phyloP scores from a whole-genome alignment of 2,797 vertebrate species.

The Chiroxiphia lanceolata region DNA sequence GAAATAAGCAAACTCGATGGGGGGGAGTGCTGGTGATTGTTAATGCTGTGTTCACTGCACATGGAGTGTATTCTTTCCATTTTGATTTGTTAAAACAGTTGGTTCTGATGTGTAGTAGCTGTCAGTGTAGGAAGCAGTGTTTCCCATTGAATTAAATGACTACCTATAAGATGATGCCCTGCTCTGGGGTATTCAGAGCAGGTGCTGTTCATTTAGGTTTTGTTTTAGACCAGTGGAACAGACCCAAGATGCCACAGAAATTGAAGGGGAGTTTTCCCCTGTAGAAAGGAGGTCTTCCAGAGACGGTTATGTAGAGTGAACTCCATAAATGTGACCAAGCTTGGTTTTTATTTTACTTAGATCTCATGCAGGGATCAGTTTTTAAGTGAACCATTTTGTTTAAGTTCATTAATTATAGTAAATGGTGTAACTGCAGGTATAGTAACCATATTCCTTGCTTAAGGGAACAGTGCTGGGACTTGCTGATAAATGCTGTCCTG shows the following conservation, averaged over 20 bases:
- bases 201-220: background rate
- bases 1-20: background rate
- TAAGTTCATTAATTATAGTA: background rate
- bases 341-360: background rate
- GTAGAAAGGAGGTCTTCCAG: background rate
- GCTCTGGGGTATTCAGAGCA: background rate
- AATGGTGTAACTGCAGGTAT: background rate
- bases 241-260: background rate
- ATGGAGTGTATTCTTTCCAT: background rate
- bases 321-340: background rate
- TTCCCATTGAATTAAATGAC: background rate
- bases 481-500: background rate
- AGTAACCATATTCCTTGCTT: fast-evolving
- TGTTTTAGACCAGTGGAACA: background rate
- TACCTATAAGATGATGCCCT: background rate
- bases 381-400: background rate
- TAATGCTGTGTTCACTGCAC: background rate
- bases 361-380: background rate
- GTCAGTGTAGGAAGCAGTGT: background rate
- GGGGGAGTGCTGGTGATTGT: background rate
- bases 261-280: background rate
- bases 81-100: background rate
- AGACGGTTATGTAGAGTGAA: background rate
- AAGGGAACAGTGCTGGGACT: background rate
- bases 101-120: background rate